A percentile compares a stretch with the other conserved stretches of the same genome.
Evolutionary conservation across 1,140 invertebrate species (phyloP).

Genomic region (Radopholus similis): DNA sequence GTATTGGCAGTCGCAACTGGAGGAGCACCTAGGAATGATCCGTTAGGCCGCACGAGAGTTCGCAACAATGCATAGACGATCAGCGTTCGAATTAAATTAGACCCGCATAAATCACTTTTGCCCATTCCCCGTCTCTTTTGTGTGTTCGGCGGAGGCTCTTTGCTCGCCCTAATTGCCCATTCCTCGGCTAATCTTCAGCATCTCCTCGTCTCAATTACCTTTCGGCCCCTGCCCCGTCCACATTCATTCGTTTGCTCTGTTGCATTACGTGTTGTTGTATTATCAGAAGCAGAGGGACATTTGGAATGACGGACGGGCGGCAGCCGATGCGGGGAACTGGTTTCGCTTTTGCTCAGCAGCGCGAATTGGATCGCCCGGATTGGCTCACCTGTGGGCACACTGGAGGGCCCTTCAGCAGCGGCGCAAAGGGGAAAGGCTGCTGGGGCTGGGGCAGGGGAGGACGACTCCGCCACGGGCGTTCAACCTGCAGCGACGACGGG

Average conservation of each 20-base stretch:
- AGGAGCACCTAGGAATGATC: not conserved
- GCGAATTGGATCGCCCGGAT: not conserved
- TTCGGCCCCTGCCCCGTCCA: not conserved
- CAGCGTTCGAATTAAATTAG: no score
- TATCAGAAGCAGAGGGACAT: not conserved
- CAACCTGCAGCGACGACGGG: no score
- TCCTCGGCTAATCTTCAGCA: not conserved
- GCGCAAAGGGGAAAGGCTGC: not conserved
- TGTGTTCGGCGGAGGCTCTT: not conserved
- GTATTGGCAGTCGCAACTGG: constrained; percentile 68
- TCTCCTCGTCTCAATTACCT: not conserved
- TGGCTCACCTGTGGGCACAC: no score
- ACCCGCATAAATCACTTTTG: not conserved
- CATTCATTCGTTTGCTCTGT: not conserved
- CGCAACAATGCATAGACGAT: no score
- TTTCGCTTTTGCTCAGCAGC: not conserved
- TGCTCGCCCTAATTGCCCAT: not conserved
- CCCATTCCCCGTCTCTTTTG: not conserved
- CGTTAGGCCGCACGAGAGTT: not conserved
- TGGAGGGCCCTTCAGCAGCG: no score
- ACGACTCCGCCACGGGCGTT: not conserved
- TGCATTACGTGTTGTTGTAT: not conserved
- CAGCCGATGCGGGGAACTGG: not conserved
- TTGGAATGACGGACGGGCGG: not conserved
- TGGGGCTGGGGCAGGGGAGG: not conserved